Conservation (phyloP, 2,113 vertebrate species). For the Psilopsiagon aurifrons region DNA sequence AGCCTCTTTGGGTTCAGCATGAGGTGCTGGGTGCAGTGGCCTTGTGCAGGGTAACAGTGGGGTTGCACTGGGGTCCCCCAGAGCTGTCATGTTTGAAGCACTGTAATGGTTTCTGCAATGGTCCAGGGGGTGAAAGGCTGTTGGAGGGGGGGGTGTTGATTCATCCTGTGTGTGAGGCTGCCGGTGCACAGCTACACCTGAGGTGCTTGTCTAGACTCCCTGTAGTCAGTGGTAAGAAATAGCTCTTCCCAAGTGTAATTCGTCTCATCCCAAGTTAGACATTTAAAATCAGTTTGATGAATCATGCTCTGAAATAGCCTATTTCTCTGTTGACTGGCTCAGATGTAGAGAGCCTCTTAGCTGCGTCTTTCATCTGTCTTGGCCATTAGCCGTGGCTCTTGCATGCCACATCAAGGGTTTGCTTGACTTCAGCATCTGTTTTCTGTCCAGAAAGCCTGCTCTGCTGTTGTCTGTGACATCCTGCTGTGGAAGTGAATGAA, state of each 20-base stretch:
- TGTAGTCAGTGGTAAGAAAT: neutral
- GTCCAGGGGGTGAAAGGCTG: neutral
- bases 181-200: neutral
- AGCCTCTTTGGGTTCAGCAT: too few species aligned
- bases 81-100: fast-evolving
- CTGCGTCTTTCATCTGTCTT: neutral
- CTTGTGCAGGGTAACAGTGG: fast-evolving
- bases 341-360: neutral
- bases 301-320: neutral
- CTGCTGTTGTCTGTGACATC: neutral
- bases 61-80: neutral
- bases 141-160: fast-evolving
- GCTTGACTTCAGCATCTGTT: neutral
- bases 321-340: neutral
- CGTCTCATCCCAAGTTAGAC: neutral
- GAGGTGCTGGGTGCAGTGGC: neutral
- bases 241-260: neutral
- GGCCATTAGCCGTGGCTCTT: neutral
- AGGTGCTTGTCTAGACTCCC: neutral
- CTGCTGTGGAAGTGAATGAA: neutral
- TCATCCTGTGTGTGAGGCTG: neutral
- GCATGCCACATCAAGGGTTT: neutral
- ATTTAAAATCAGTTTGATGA: slow-evolving; percentile 13
- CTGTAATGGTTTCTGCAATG: fast-evolving
- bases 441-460: neutral